These are phyloP conservation scores for Ophion ventricosus DNA, from an alignment of 2,888 invertebrate species.

Conservation along the genomic window DNA sequence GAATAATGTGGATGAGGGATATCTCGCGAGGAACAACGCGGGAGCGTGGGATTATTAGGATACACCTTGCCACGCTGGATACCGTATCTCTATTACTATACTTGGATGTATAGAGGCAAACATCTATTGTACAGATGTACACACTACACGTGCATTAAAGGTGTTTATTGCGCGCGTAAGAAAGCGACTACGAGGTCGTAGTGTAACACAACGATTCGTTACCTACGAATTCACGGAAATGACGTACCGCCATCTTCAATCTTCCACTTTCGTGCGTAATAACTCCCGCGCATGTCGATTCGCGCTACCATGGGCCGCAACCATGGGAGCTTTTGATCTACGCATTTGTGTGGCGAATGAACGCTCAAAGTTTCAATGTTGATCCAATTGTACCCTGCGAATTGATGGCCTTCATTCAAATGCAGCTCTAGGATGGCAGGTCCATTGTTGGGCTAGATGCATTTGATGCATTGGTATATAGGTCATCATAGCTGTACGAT, in stretches of 20 bases:
- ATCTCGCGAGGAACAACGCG: conserved; percentile 33
- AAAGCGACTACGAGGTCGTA: conserved; percentile 28
- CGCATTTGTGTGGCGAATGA: conserved; percentile 5
- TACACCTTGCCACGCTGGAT: conserved; percentile 45
- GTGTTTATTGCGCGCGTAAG: conserved; percentile 18
- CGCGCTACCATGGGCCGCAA: background rate
- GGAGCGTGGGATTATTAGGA: conserved; percentile 59
- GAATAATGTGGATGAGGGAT: conserved; percentile 24
- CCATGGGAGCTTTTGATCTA: conserved; percentile 27
- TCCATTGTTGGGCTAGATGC: no score
- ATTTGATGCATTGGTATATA: no score
- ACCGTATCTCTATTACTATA: conserved; percentile 20
- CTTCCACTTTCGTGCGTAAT: conserved; percentile 21
- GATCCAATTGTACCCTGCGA: no score
- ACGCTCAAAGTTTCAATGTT: conserved; percentile 16
- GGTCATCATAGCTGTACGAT: no score
- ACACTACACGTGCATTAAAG: background rate
- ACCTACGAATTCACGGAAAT: conserved; percentile 39
- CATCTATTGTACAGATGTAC: background rate
- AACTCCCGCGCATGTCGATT: conserved; percentile 32
- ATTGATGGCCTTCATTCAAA: no score
- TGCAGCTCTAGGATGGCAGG: no score
- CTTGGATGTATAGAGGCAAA: background rate
- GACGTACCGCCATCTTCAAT: conserved; percentile 31
- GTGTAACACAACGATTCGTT: conserved; percentile 32